These are phyloP conservation scores for Nebria ingens DNA, from an alignment of 1,140 invertebrate genomes.

Conservation along the genomic window DNA sequence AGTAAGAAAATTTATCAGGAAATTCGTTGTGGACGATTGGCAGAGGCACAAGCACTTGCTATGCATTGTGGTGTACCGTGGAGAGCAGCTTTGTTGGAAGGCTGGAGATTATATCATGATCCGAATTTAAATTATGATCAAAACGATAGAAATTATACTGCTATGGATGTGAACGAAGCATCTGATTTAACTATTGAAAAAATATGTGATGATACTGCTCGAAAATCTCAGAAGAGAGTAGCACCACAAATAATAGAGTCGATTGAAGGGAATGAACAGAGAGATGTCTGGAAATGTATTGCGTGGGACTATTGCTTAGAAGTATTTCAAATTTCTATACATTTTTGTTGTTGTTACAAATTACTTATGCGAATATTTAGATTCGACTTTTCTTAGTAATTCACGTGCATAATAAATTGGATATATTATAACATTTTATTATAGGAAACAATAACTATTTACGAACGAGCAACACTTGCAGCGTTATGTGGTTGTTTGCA, in stretches of 20 bases:
- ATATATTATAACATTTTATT: too few relatives aligned
- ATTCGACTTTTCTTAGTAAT: slow-evolving; percentile 3
- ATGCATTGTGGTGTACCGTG: slow-evolving; percentile 74
- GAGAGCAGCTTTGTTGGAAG: slow-evolving; percentile 80
- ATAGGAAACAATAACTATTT: slow-evolving; percentile 22
- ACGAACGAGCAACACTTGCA: slow-evolving; percentile 27
- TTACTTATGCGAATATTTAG: not conserved
- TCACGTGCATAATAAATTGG: too few relatives aligned
- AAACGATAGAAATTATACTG: slow-evolving; percentile 14
- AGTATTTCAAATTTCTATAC: slow-evolving; percentile 25
- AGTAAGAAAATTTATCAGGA: slow-evolving; percentile 56
- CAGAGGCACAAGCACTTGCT: slow-evolving; percentile 59
- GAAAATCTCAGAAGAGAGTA: slow-evolving; percentile 9
- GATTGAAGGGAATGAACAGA: slow-evolving; percentile 72
- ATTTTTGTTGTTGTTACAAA: not conserved
- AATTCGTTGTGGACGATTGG: slow-evolving; percentile 74
- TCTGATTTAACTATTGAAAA: slow-evolving; percentile 4
- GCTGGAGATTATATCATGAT: slow-evolving; percentile 78
- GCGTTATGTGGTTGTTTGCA: slow-evolving; percentile 71
- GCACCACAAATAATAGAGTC: slow-evolving; percentile 32
- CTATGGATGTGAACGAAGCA: slow-evolving; percentile 20
- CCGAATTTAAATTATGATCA: slow-evolving; percentile 48
- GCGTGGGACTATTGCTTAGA: slow-evolving; percentile 59
- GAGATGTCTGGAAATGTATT: slow-evolving; percentile 87
- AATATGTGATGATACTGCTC: slow-evolving; percentile 14